Percentiles rank a stretch among this genome's conserved stretches.
phyloP scores from a whole-genome alignment of 1,140 invertebrate genomes.

The Solenopsis invicta region DNA sequence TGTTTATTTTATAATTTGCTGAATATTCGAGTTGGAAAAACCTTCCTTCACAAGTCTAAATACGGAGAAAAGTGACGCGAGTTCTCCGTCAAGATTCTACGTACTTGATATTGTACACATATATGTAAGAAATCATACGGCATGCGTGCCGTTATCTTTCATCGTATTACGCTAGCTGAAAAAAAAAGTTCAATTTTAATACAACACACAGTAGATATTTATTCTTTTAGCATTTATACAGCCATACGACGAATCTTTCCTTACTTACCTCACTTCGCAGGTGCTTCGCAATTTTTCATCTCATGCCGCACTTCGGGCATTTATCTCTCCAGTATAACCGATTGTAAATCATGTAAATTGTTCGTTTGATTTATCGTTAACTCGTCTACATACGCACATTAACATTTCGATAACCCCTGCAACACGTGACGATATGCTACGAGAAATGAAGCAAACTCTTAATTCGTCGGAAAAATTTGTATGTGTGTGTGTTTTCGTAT shows the following conservation, averaged over 20 bases:
- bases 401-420: not conserved
- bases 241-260: not conserved
- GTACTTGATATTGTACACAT: not conserved
- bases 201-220: not conserved
- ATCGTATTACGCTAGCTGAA: not conserved
- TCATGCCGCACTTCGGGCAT: not conserved
- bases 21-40: no score
- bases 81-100: not conserved
- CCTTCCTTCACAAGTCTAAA: not conserved
- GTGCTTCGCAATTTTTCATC: not conserved
- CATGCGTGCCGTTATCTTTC: not conserved
- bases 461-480: not conserved
- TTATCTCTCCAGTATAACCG: no score
- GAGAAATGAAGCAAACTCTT: not conserved
- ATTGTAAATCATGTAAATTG: not conserved
- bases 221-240: conserved; percentile 3
- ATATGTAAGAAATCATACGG: not conserved
- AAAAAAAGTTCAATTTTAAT: conserved; percentile 7
- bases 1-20: no score
- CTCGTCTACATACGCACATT: not conserved
- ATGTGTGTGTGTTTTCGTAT: not conserved
- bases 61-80: not conserved
- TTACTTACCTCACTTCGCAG: no score
- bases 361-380: not conserved
- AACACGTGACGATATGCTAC: not conserved